Evolutionary conservation across 2,797 vertebrate species (phyloP).

Genomic region (Percopsis omiscomaycus): DNA sequence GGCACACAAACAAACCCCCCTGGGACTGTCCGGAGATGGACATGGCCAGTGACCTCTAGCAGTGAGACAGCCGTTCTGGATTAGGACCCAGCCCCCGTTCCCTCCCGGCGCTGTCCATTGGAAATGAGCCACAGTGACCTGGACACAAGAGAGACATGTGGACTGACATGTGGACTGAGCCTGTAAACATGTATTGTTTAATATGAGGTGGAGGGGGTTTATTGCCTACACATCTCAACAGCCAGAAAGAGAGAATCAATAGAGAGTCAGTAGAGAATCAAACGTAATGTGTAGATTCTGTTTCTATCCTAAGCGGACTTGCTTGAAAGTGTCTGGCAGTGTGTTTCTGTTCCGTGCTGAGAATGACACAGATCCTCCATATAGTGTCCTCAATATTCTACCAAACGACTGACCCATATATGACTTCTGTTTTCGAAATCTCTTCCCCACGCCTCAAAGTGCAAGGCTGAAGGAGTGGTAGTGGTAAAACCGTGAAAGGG

Average conservation of each 20-base stretch:
- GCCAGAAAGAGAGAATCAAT: neutral
- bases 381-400: neutral
- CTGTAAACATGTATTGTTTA: neutral
- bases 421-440: constrained; percentile 15
- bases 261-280: neutral
- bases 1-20: constrained; percentile 51
- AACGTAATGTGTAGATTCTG: neutral
- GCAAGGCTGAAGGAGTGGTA: constrained; percentile 50
- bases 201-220: constrained; percentile 3
- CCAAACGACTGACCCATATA: neutral
- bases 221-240: constrained; percentile 1
- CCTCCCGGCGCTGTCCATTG: constrained; percentile 48
- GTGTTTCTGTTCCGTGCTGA: neutral
- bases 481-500: constrained; percentile 36
- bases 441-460: constrained; percentile 48
- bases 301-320: constrained; percentile 1
- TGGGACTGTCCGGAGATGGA: constrained; percentile 61
- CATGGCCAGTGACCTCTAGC: constrained; percentile 61
- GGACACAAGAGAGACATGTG: constrained; percentile 12
- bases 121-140: constrained; percentile 46
- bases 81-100: constrained; percentile 27
- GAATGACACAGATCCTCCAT: constrained; percentile 1
- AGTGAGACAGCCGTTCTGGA: constrained; percentile 63
- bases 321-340: no score
- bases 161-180: neutral